Evolutionary conservation across 1,140 invertebrate genomes (phyloP).

Genomic region (Arion vulgaris): DNA sequence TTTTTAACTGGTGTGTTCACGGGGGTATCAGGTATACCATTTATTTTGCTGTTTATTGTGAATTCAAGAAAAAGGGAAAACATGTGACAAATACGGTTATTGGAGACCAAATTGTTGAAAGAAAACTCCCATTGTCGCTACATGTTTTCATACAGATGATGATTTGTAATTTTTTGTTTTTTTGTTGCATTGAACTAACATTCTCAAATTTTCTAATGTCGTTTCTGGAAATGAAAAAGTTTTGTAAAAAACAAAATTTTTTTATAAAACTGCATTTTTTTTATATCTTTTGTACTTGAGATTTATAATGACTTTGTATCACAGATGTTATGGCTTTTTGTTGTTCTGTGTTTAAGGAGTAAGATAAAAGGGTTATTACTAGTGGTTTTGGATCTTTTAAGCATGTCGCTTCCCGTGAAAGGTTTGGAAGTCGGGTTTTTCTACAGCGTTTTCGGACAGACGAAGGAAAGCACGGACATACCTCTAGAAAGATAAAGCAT

Average conservation of each 20-base stretch:
- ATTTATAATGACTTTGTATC: conserved; percentile 21
- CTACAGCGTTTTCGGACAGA: conserved; percentile 48
- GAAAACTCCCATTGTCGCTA: conserved; percentile 21
- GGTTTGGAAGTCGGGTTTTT: conserved; percentile 47
- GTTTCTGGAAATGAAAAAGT: conserved; percentile 38
- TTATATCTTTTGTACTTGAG: conserved; percentile 3
- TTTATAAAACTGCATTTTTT: conserved; percentile 1
- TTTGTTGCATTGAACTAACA: conserved; percentile 52
- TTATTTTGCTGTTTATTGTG: neutral
- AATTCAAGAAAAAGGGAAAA: neutral
- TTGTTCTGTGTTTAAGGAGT: neutral
- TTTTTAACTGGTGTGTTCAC: conserved; percentile 38
- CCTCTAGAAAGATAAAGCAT: no score
- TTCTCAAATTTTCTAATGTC: conserved; percentile 48
- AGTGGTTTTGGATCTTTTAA: neutral
- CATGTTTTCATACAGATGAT: conserved; percentile 29
- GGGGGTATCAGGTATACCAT: conserved; percentile 18
- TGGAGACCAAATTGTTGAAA: conserved; percentile 5
- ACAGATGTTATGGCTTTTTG: neutral
- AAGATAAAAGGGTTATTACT: neutral
- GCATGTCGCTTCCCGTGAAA: conserved; percentile 4
- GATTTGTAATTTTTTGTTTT: conserved; percentile 35
- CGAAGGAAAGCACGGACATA: conserved; percentile 38
- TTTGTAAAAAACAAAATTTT: neutral
- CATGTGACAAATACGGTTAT: neutral